Base-by-base conservation (phyloP, 2,113 vertebrate genomes). In the Rhabdomys dilectus region DNA sequence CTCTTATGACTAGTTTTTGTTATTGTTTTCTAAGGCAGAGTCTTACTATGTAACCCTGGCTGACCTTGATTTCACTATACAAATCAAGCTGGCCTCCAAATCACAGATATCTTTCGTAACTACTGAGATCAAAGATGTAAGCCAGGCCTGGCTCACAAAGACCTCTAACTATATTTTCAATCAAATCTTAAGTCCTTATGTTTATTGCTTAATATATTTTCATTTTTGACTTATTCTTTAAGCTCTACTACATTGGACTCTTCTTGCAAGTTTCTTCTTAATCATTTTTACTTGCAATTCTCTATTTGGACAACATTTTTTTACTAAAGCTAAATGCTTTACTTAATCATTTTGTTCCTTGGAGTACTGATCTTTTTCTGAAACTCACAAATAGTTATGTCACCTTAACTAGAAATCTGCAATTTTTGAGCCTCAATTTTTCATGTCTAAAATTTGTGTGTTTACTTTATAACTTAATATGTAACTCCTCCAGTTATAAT, bases 391-490 rank as follows among this genome's bases (percentile, higher is more conserved):
- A n/a, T 26, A 75, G 31, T 80, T 84, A 53, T 58, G 29, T 92
- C 10, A 91, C 53, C 86, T 96, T 92, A 68, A 77, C 70, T 48
- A 84, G 73, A 97, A 91, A 3, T 31, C n/a, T 91, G 26, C 7
- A 42, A 34, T 81, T 53, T 89, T 60, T 90, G 85, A 64, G 42
- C 24, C 73, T 86, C 29, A 77, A 91, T 91, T 92, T 48, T n/a
- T 94, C 2, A 68, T 29, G 58, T 82, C 60, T 89, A 60, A 92
- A 89, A 77, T 92, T 70, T 80, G 56, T 76, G 19, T 91, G 45
- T 88, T 73, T 73, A 89, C 95, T 88, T 92, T 24, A 42, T 93
- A 31, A 70, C 58, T 96, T 95, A 76, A 76, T 72, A 72, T 7
- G 26, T 94, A 58, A 3, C 73, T 91, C 24, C 4, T 5, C 6